Evolutionary conservation across 2,113 vertebrate species (phyloP), one percentile per base, ranked within the genome.

Genomic region (Aix galericulata): DNA sequence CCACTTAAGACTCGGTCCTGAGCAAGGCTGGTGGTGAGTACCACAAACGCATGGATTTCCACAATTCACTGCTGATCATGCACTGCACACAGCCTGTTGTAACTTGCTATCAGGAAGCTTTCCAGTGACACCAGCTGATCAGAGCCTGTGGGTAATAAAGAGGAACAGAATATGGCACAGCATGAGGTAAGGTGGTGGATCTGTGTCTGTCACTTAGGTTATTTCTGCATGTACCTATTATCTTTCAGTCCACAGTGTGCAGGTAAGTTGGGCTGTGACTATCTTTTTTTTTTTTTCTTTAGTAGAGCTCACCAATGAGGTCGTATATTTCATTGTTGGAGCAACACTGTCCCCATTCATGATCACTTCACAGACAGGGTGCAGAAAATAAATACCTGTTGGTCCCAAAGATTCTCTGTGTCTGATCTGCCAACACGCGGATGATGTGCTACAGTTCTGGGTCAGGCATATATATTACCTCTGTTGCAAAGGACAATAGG

Each of bases 401-500:
- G 77, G 56, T 25, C 18, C 36, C 12, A 7, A 56, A 74, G 38
- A 29, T 25, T 48, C 22, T 55, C 36, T 31, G 13, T 25, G 82
- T 62, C 40, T 52, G 29, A 56, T 53, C 13, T 76, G 46, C 40
- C 21, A 62, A 27, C 46, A 17, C 3, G 17, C 21, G 56, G 25
- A 26, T 32, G 25, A n/a, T 26, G 23, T 0, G 0, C 34, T 40
- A 22, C 6, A 21, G 48, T 66, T 38, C 53, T 1, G n/a, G 9
- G n/a, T 68, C 82, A 63, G 31, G 38, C 1, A 1, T 34, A 34
- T 4, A 26, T 9, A 48, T 40, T 17, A 34, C 34, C 34, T 56
- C 38, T 69, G 23, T 79, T 62, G 36, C 55, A 77, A 59, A 74
- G 29, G 7, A 72, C 82, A 38, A 17, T 4, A 20, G 50, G 20